Evolutionary conservation across 1,140 invertebrate species (phyloP), one percentile per base, ranked within the genome.

Genomic region (Drosophila bocqueti): DNA sequence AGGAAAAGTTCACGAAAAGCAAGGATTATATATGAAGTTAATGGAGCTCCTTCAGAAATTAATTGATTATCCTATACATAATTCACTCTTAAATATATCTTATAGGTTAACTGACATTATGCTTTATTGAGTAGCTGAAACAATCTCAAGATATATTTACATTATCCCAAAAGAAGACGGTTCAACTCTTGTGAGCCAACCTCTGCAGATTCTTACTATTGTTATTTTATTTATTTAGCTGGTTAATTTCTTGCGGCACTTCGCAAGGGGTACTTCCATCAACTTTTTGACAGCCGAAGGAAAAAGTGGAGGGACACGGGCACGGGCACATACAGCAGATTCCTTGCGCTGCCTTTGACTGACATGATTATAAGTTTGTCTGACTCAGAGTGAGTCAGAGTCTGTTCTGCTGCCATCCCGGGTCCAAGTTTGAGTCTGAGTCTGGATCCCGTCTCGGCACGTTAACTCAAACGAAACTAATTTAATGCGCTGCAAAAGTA

Each of bases 391-490:
- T 47, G 36, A 43, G 40, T 59, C 46, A 62, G 72, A 65, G 66
- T 72, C 73, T 59, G 61, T 24, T 72, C 65, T 42, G 58, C 10
- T 40, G 21, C 15, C 54, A 40, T 57, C 15, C 54, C 21, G 52
- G 31, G 29, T 67, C n/a, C 42, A 34, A 46, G 45, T 60, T 15
- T 61, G 55, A 52, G 46, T 61, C 66, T 74, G 65, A 61, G 66
- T 72, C 73, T 60, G 52, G 66, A 72, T 73, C 42, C 52, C 74
- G 81, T 75, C 82, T 49, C 68, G 84, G 76, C 84, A 90, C 87
- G 86, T 91, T 90, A 91, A 91, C 86, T 91, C 86, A 91, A 91
- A 91, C 86, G 86, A 91, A 91, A 91, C 86, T 91, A 91, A 91
- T 91, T 91, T 91, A 90, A 90, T 90, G 85, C 86, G 86, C 85